These are phyloP conservation scores for Platorchestia sp. DNA, from an alignment of 1,140 invertebrate species.

Conservation along the genomic window DNA sequence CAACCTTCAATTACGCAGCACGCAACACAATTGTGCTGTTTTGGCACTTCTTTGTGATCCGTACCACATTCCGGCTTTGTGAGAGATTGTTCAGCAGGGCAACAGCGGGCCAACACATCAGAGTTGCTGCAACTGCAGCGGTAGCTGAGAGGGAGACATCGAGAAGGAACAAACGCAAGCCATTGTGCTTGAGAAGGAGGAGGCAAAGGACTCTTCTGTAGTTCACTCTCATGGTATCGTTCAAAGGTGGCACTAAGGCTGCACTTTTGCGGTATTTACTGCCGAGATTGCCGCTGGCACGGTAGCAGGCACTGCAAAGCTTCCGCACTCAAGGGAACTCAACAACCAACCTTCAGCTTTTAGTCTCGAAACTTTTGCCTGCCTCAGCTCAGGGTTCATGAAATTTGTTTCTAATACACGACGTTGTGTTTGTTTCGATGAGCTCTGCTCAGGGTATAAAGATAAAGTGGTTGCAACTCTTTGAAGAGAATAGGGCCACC, in stretches of 20 bases:
- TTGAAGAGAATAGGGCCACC: not conserved
- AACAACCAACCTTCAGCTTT: not conserved
- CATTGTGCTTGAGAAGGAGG: slow-evolving; percentile 23
- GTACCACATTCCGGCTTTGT: not conserved
- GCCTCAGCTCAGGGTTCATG: not conserved
- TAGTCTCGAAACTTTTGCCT: not conserved
- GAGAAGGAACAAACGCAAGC: not conserved
- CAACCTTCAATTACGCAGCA: not conserved
- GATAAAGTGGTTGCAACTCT: not conserved
- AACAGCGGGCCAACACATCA: not conserved
- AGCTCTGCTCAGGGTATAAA: not conserved
- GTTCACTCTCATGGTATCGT: slow-evolving; percentile 11
- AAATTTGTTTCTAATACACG: not conserved
- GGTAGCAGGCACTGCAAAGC: not conserved
- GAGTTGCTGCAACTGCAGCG: not conserved
- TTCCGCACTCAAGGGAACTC: not conserved
- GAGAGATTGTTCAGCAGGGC: not conserved
- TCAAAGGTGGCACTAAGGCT: slow-evolving; percentile 4
- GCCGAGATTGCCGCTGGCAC: not conserved
- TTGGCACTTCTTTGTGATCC: not conserved
- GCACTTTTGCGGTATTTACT: slow-evolving; percentile 32
- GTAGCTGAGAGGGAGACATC: not conserved
- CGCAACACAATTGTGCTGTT: not conserved
- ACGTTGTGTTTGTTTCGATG: not conserved
- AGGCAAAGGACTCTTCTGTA: not conserved